Base-by-base conservation (phyloP, 2,113 vertebrate species). In the Phylloscopus whistleri region DNA sequence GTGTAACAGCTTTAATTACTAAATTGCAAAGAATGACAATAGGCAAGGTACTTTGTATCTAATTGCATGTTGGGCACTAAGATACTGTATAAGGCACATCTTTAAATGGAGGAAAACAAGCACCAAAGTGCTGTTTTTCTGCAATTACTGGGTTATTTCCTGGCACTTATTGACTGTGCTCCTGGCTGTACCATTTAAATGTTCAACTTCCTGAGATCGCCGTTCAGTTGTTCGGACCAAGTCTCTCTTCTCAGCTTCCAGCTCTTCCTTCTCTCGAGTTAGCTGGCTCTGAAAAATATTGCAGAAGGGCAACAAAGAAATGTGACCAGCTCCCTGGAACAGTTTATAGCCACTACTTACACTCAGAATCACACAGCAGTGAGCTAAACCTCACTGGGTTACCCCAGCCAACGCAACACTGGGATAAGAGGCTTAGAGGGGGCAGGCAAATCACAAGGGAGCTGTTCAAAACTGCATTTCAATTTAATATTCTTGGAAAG, bases 161-260 rank as follows among this genome's bases (percentile, higher is more conserved):
- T 55, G 51, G 53, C 30, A 41, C 19, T 72, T 62, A 59, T 18
- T 46, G 41, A 39, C 7, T 43, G 30, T 30, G 26, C 11, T 30
- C 33, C 46, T 58, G 18, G 48, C 46, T 91, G 67, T 98, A 99
- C 99, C 99, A 48, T 98, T 99, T 96, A 99, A 97, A 97, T 99
- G 98, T 75, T 99, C 98, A 22, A 99, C 97, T 96, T 99, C 99
- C 96, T 99, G 98, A 56, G 98, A 98, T 11, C 98, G 97, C 89
- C 98, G 98, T 67, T 99, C 99, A 89, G 98, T 98, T 17, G 98
- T 99, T 84, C 98, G 98, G 27, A 99, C 97, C 92, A 99, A 98
- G 91, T 99, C 99, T 94, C 98, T 98, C 94, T 99, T 99, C 95
- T 99, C 99, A 90, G 98, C 97, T 96, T 99, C 99, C 94, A 99